Percentiles rank a stretch among this genome's conserved stretches.
These are phyloP conservation scores for Discoglossus pictus DNA, from an alignment of 2,797 vertebrate species.

Conservation along the genomic window DNA sequence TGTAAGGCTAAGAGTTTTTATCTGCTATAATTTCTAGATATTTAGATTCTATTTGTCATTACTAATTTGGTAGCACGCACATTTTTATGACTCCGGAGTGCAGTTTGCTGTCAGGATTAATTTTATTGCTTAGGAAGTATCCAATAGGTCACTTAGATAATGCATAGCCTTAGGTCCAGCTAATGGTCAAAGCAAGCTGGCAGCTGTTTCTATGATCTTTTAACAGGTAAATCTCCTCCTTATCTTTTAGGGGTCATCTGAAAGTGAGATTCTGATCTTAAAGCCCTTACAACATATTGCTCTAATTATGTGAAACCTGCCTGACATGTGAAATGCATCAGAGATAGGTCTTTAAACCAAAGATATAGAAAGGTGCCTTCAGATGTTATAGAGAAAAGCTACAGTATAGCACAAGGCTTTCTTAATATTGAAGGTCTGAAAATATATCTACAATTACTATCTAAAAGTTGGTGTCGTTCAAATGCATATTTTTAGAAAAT, in stretches of 20 bases:
- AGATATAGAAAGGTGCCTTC: slow-evolving; percentile 21
- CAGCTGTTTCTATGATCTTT: slow-evolving; percentile 53
- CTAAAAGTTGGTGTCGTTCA: no score
- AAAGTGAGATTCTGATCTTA: slow-evolving; percentile 57
- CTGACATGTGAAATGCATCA: slow-evolving; percentile 42
- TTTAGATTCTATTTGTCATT: slow-evolving; percentile 11
- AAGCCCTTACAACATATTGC: slow-evolving; percentile 55
- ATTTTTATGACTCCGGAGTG: background rate
- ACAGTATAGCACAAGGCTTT: no score
- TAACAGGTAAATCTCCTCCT: slow-evolving; percentile 60
- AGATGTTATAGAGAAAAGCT: background rate
- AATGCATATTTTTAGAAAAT: no score
- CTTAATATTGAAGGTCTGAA: no score
- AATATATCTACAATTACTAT: no score
- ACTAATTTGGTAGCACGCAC: slow-evolving; percentile 7
- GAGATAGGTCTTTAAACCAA: slow-evolving; percentile 12
- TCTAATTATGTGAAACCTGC: slow-evolving; percentile 53
- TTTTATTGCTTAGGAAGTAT: slow-evolving; percentile 19
- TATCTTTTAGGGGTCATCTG: slow-evolving; percentile 59
- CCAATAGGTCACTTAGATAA: slow-evolving; percentile 32
- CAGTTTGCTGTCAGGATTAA: slow-evolving; percentile 33
- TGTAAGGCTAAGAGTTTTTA: no score
- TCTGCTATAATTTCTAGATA: no score
- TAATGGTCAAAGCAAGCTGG: slow-evolving; percentile 58
- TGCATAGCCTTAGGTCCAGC: slow-evolving; percentile 54